Evolutionary conservation across 2,113 vertebrate species (phyloP).

Genomic region (Mustela nigripes): DNA sequence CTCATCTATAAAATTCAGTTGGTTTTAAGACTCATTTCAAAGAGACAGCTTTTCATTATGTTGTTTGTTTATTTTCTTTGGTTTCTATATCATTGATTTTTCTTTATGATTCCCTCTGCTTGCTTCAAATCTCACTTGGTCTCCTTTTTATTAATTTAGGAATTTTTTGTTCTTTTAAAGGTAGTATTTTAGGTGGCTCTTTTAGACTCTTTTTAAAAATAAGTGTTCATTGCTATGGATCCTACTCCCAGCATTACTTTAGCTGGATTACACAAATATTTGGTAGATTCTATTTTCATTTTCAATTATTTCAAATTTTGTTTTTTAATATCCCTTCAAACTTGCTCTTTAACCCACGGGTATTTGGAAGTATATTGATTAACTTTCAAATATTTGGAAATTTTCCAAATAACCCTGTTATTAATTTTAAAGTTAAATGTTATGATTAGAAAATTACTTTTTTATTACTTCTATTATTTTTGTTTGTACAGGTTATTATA

Average conservation of each 20-base stretch:
- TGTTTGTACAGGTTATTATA: background rate
- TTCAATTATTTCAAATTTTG: background rate
- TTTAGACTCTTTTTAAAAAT: background rate
- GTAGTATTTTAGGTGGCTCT: background rate
- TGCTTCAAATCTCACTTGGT: background rate
- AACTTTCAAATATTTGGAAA: background rate
- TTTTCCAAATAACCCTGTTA: background rate
- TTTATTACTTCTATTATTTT: background rate
- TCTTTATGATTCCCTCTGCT: background rate
- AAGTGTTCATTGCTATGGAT: background rate
- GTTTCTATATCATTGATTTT: background rate
- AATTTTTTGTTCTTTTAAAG: background rate
- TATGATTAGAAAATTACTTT: background rate
- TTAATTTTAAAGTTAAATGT: background rate
- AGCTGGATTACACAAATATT: background rate
- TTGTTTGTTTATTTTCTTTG: background rate
- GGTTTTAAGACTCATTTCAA: background rate
- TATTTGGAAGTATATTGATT: background rate
- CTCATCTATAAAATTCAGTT: background rate
- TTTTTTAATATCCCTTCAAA: background rate
- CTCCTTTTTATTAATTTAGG: background rate
- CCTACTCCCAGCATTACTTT: background rate
- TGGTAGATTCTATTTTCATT: background rate
- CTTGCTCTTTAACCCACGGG: background rate
- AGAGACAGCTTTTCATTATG: background rate